Base-by-base conservation (phyloP, 2,888 invertebrate species). In the Lepeophtheirus nordmannii region DNA sequence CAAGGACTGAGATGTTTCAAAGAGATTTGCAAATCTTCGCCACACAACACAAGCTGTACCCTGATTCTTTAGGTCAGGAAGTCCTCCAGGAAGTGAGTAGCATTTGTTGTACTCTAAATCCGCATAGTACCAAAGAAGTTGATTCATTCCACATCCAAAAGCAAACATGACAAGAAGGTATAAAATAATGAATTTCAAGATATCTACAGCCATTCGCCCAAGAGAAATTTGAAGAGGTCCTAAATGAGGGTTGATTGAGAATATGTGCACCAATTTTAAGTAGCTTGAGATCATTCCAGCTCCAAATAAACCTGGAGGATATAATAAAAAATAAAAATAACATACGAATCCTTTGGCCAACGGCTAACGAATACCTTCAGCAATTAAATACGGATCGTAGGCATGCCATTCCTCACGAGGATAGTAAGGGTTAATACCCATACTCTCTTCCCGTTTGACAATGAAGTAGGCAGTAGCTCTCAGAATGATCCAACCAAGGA, bases 1-100 rank as follows among this genome's bases (percentile, higher is more conserved):
- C 9, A 94, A 80, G 7, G 92, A 92, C 75, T 94, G 94, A 0
- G 91, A 86, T 1, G 93, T 87, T 78, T 94, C 93, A 75, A 93
- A 94, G 30, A 94, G 81, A 74, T 87, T 87, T 71, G 85, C 85
- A 75, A 86, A 89, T 74, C 87, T 82, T 72, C 89, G 80, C 89
- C 89, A 89, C 75, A 87, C 86, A 79, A 85, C 83, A 72, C 89
- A 89, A 10, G 89, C 80, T 71, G 87, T 87, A 0, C 82, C 82
- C 57, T 83, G 81, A 46, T 83, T 82, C 30, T 65, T 30, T n/a
- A 30, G 89, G 72, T 87, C 85, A 20, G 87, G 83, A 58, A 81
- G 75, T 7, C 83, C 85, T 23, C 82, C 83, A 0, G 84, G 83
- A 46, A 84, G 75, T 3, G 81, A 81, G 75, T 84, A 89, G 74